phyloP scores from a whole-genome alignment of 2,113 vertebrate species.

The Dipodomys spectabilis region DNA sequence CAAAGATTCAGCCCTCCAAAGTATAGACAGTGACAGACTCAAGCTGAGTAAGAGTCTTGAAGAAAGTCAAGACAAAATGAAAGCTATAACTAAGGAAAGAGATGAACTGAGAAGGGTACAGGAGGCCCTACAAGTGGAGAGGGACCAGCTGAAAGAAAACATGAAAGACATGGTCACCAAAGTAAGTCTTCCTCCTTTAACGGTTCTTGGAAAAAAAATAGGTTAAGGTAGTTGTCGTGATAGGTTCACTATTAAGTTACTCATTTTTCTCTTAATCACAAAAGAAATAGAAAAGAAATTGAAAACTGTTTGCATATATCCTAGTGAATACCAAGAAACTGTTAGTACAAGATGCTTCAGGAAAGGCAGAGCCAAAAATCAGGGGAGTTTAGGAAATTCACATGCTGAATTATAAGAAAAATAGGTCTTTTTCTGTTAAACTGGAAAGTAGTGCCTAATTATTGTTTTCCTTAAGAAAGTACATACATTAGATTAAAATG shows the following conservation, averaged over 20 bases:
- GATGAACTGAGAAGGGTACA: slow-evolving; percentile 58
- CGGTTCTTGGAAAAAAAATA: background rate
- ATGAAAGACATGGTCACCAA: slow-evolving; percentile 54
- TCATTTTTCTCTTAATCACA: background rate
- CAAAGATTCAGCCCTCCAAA: slow-evolving; percentile 45
- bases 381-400: background rate
- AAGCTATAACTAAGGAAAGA: slow-evolving; percentile 62
- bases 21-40: slow-evolving; percentile 44
- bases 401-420: background rate
- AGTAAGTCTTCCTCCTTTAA: slow-evolving; percentile 58
- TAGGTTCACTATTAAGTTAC: background rate
- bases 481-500: background rate
- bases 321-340: background rate
- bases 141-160: slow-evolving; percentile 61
- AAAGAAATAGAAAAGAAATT: slow-evolving; percentile 56
- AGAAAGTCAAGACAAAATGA: slow-evolving; percentile 62
- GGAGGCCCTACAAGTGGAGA: slow-evolving; percentile 57
- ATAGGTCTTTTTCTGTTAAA: background rate
- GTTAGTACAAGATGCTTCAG: background rate
- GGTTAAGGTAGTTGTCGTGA: background rate
- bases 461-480: background rate
- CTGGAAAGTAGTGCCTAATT: background rate
- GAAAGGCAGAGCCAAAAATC: slow-evolving; percentile 3
- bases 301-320: background rate
- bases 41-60: slow-evolving; percentile 27